phyloP scores from a whole-genome alignment of 2,797 vertebrate species.

The Megaceryle alcyon region DNA sequence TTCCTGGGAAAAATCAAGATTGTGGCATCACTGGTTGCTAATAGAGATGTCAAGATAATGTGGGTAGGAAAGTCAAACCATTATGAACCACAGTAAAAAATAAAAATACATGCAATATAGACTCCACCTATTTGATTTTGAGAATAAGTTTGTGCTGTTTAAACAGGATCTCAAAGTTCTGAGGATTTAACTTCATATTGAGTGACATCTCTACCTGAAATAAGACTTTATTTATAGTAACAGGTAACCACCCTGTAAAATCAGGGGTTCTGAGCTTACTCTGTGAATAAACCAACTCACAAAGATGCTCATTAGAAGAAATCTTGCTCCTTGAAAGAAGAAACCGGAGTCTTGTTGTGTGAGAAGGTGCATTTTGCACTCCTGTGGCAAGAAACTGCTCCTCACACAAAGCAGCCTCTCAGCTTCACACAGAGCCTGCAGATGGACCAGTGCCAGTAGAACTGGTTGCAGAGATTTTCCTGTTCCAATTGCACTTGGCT shows the following conservation, averaged over 20 bases:
- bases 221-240: background rate
- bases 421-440: background rate
- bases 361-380: background rate
- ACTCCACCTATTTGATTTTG: background rate
- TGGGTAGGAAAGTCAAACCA: background rate
- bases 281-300: background rate
- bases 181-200: background rate
- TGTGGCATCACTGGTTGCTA: background rate
- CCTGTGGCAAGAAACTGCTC: background rate
- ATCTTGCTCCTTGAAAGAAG: background rate
- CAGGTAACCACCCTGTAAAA: background rate
- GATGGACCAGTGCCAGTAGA: background rate
- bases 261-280: background rate
- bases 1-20: background rate
- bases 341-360: background rate
- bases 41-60: background rate
- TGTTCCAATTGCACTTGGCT: background rate
- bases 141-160: background rate
- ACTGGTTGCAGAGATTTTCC: background rate
- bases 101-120: background rate
- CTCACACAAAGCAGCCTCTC: background rate
- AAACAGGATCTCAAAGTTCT: background rate
- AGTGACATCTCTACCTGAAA: background rate
- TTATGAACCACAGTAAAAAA: background rate
- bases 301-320: background rate